phyloP scores from a whole-genome alignment of 1,140 invertebrate genomes.

The Drosophila bocki region DNA sequence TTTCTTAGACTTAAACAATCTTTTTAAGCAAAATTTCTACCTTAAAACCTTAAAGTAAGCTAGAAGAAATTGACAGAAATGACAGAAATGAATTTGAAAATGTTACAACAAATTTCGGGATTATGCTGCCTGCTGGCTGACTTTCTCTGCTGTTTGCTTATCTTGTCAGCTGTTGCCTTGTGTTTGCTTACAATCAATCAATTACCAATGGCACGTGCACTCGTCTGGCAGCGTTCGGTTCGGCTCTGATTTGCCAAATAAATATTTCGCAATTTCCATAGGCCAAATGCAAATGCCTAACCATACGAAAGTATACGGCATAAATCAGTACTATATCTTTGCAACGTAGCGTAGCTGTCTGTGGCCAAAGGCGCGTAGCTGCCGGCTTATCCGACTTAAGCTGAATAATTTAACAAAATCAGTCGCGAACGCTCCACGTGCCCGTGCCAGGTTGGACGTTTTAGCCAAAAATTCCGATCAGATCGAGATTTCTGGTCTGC shows the following conservation, averaged over 20 bases:
- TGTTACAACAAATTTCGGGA: slow-evolving; percentile 24
- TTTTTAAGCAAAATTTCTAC: background rate
- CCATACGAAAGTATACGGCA: slow-evolving; percentile 35
- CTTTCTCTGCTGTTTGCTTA: slow-evolving; percentile 37
- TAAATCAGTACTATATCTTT: slow-evolving; percentile 31
- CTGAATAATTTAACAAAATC: slow-evolving; percentile 53
- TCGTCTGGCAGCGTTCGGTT: slow-evolving; percentile 43
- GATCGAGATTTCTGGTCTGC: slow-evolving; percentile 6
- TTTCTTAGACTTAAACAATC: background rate
- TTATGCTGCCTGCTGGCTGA: slow-evolving; percentile 20
- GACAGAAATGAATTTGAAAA: slow-evolving; percentile 24
- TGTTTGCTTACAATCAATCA: slow-evolving; percentile 52
- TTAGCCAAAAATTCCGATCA: slow-evolving; percentile 12
- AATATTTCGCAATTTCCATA: slow-evolving; percentile 55
- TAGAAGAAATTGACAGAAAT: background rate
- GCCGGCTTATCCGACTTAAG: slow-evolving; percentile 33
- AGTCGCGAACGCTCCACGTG: slow-evolving; percentile 17
- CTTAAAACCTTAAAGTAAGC: slow-evolving; percentile 1
- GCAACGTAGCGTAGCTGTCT: slow-evolving; percentile 2
- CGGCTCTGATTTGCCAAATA: slow-evolving; percentile 52
- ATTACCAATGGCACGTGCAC: slow-evolving; percentile 60
- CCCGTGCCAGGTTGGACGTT: slow-evolving; percentile 17
- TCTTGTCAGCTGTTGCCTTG: slow-evolving; percentile 66
- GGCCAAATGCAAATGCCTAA: slow-evolving; percentile 59
- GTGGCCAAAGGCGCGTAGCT: slow-evolving; percentile 12